A percentile compares a stretch with the other conserved stretches of the same genome.
Evolutionary conservation across 53 echinoderm and acorn worm species (phyloP).

Genomic region (Crossaster papposus): DNA sequence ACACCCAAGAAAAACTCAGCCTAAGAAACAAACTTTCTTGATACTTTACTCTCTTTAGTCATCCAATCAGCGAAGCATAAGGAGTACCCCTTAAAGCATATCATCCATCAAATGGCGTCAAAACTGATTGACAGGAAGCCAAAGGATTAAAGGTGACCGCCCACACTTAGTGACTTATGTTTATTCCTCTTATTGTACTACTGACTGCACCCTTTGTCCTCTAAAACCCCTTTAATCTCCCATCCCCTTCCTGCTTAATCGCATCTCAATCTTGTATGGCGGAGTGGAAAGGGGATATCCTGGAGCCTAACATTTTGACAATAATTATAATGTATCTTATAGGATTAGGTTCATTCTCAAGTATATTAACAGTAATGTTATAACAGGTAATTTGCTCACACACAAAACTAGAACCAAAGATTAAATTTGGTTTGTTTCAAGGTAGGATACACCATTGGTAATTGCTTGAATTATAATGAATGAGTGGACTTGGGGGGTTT

Average conservation of each 20-base stretch:
- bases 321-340: neutral
- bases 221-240: no score
- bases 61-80: neutral
- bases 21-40: neutral
- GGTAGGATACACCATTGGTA: no score
- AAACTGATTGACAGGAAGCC: neutral
- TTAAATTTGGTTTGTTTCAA: no score
- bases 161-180: neutral
- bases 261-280: no score
- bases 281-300: no score
- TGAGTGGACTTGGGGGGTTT: no score
- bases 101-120: neutral
- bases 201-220: no score
- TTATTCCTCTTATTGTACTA: neutral
- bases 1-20: neutral
- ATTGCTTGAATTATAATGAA: no score
- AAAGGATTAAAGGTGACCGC: slow-evolving; percentile 8
- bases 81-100: neutral
- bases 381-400: no score
- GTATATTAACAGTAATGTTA: neutral
- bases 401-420: no score
- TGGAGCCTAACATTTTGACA: no score
- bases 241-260: no score
- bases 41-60: neutral
- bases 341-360: neutral